These are phyloP conservation scores for Podilymbus podiceps DNA, from an alignment of 2,113 vertebrate species.

Conservation along the genomic window DNA sequence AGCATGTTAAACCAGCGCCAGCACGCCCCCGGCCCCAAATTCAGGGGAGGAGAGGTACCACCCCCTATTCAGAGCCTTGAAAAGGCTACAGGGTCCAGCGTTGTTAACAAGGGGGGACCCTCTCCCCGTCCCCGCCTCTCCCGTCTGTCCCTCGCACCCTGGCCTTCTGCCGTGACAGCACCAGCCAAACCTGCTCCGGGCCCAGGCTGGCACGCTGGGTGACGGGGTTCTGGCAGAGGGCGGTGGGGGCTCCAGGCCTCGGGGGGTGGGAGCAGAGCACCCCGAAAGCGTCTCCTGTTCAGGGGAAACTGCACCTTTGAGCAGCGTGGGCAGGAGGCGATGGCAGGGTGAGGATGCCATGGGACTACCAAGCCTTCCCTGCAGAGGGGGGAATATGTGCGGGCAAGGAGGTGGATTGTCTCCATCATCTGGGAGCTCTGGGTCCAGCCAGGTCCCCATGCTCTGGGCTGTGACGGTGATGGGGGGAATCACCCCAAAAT, in stretches of 20 bases:
- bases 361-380: not conserved
- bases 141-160: conserved; percentile 29
- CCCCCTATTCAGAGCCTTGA: conserved; percentile 59
- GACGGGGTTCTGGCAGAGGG: not conserved
- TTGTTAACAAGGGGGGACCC: conserved; percentile 44
- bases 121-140: not conserved
- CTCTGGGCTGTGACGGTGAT: not conserved
- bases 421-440: not conserved
- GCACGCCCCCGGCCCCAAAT: not conserved
- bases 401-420: not conserved
- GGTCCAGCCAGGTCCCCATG: not conserved
- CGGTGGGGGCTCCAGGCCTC: rapidly evolving
- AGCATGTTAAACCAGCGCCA: not conserved
- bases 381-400: rapidly evolving
- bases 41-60: conserved; percentile 31
- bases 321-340: rapidly evolving
- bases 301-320: not conserved
- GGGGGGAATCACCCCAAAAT: not conserved
- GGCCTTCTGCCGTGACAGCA: conserved; percentile 15
- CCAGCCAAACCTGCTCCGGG: not conserved
- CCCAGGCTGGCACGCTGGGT: not conserved
- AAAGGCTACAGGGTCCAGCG: conserved; percentile 40
- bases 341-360: not conserved
- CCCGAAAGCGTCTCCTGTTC: not conserved
- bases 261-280: rapidly evolving